These are phyloP conservation scores for Palythoa caribaeorum DNA, from an alignment of 92 coral and sea anemone species.

Conservation along the genomic window DNA sequence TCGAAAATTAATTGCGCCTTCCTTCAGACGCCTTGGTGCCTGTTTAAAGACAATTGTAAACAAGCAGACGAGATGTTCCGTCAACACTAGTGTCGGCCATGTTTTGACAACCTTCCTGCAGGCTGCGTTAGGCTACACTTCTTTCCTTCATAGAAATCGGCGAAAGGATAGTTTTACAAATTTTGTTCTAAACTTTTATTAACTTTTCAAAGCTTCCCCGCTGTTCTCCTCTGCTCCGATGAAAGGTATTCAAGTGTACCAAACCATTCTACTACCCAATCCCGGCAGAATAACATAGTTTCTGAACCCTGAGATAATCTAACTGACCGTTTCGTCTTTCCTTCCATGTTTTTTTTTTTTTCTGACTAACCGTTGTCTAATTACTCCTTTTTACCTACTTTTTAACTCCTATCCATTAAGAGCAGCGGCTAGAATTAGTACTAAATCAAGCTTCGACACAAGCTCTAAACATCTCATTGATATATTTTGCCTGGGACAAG, in stretches of 20 bases:
- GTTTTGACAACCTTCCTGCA: background rate
- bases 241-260: too few species aligned
- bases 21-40: conserved; percentile 41
- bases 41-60: conserved; percentile 27
- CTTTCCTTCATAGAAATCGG: background rate
- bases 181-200: too few species aligned
- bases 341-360: background rate
- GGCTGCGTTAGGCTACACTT: background rate
- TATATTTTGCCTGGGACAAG: too few species aligned
- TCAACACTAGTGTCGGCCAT: background rate
- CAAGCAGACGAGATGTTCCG: conserved; percentile 23
- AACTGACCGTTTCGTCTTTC: background rate
- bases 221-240: too few species aligned
- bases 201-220: too few species aligned
- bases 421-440: too few species aligned
- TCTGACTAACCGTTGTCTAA: background rate
- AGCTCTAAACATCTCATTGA: too few species aligned
- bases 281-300: background rate
- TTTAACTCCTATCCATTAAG: too few species aligned
- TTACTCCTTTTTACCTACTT: background rate
- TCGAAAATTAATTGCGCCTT: conserved; percentile 29
- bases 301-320: background rate
- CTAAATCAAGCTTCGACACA: too few species aligned
- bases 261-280: background rate
- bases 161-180: background rate